Percentiles rank a stretch among this genome's conserved stretches.
These are phyloP conservation scores for Macropis europaea DNA, from an alignment of 2,888 invertebrate genomes.

Conservation along the genomic window DNA sequence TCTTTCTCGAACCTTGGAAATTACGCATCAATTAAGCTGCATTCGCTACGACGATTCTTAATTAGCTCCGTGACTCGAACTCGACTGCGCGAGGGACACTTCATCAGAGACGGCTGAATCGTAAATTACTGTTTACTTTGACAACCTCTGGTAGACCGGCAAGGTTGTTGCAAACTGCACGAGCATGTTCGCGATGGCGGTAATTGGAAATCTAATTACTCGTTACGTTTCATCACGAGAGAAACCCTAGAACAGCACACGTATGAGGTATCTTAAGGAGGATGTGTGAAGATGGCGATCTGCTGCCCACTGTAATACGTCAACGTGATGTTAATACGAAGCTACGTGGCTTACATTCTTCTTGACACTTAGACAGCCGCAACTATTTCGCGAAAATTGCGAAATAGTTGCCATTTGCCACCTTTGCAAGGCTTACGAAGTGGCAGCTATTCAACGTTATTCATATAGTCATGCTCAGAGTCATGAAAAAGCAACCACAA, in stretches of 20 bases:
- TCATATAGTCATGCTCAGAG: no score
- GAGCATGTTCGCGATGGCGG: background rate
- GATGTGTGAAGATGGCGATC: background rate
- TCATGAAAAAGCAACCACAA: no score
- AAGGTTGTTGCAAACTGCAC: background rate
- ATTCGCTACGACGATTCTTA: background rate
- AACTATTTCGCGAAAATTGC: no score
- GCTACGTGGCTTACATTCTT: background rate
- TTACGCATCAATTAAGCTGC: no score
- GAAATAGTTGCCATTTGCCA: no score
- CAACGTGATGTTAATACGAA: background rate
- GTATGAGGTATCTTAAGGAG: conserved; percentile 29
- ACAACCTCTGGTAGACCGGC: background rate
- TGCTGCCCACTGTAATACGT: background rate
- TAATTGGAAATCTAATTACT: conserved; percentile 39
- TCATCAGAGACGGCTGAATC: background rate
- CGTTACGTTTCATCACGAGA: conserved; percentile 16
- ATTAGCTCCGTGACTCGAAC: background rate
- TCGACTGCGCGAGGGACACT: background rate
- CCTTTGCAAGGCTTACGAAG: no score
- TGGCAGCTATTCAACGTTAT: no score
- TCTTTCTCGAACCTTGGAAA: background rate
- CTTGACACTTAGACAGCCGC: no score
- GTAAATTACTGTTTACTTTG: background rate
- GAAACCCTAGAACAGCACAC: conserved; percentile 27